phyloP scores from a whole-genome alignment of 2,797 vertebrate species.

The Neopelma chrysocephalum region DNA sequence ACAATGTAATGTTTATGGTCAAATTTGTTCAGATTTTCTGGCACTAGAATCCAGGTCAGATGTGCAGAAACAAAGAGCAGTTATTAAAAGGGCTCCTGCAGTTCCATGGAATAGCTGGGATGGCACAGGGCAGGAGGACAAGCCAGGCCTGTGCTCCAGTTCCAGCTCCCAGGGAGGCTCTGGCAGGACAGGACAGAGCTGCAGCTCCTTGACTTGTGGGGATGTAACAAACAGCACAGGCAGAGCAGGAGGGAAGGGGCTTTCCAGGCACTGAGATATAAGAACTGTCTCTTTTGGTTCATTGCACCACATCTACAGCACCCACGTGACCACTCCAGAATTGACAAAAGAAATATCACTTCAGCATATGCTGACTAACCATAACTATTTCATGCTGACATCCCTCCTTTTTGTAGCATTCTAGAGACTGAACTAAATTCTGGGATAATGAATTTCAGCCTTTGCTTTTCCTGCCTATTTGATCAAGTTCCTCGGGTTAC shows the following conservation, averaged over 20 bases:
- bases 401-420: not conserved
- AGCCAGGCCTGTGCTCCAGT: constrained; percentile 14
- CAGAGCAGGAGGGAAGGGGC: not conserved
- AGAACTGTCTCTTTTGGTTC: not conserved
- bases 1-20: constrained; percentile 73
- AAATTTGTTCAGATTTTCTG: constrained; percentile 72
- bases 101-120: constrained; percentile 54
- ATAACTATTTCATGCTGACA: not conserved
- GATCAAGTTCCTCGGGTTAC: not conserved
- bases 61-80: constrained; percentile 67
- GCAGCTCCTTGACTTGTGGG: constrained; percentile 13
- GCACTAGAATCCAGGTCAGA: constrained; percentile 71
- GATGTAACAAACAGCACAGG: not conserved
- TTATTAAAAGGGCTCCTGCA: constrained; percentile 66
- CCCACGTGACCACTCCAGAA: not conserved
- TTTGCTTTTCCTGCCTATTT: not conserved
- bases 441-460: not conserved
- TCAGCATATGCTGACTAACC: not conserved
- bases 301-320: not conserved
- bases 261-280: not conserved
- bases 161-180: not conserved
- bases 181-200: not conserved
- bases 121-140: constrained; percentile 46
- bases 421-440: not conserved
- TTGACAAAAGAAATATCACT: not conserved